Base-by-base conservation (phyloP, 2,113 vertebrate genomes). In the Sisor rabdophorus region DNA sequence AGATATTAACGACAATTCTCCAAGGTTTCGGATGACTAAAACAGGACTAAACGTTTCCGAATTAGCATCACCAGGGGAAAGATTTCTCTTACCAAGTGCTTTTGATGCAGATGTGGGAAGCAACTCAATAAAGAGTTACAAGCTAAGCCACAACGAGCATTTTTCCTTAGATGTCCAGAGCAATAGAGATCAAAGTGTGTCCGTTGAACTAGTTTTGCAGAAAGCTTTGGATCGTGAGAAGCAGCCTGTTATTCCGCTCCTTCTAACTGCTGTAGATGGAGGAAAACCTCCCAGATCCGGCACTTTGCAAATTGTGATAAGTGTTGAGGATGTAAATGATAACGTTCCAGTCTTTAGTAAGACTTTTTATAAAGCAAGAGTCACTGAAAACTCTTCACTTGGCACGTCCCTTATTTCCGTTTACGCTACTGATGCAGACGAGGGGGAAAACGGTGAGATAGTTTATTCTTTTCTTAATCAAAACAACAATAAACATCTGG, bases 311-410 rank as follows among this genome's bases (percentile, higher is more conserved):
- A 79, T 89, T 48, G 80, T 86, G 50, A 77, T 90, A 52, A 81
- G 78, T 71, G 84, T 93, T 11, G 71, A 87, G 24, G 91, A 93
- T 28, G 78, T 79, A 3, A 93, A 93, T 83, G 92, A 93, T 24
- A 90, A 92, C 28, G 78, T 83, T 3, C 92, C 92, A 11, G 19
- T 75, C 2, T 93, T 92, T 55, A 79, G 77, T 0, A 85, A 78
- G 48, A 40, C 28, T 0, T 80, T 92, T 48, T 83, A 89, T 53
- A 76, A 87, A 55, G 60, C 40, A 4, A 44, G 50, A 5, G 30
- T 85, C 11, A 20, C 5, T 6, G 84, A 85, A 30, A 85, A 85
- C 44, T 22, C 48, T 17, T 64, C 78, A 0, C 20, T 10, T 52
- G 82, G 78, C 1, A 81, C 82, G 1, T 12, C 70, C 1, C 65